A percentile compares a stretch with the other conserved stretches of the same genome.
phyloP scores from a whole-genome alignment of 2,888 invertebrate genomes.

The Omphaloscelis lunosa region DNA sequence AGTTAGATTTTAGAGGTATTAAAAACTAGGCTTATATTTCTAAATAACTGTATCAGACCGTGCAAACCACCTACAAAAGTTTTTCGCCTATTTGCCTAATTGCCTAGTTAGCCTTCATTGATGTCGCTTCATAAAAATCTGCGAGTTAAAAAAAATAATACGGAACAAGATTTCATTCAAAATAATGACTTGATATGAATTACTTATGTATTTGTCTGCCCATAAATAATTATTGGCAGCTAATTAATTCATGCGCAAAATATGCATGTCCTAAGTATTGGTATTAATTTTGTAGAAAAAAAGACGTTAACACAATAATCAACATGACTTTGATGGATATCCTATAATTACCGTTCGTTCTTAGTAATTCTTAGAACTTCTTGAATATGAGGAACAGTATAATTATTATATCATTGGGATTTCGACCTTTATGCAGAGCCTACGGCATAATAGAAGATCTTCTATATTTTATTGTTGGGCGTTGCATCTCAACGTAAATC shows the following conservation, averaged over 20 bases:
- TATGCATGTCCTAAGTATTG: neutral
- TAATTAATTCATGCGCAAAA: neutral
- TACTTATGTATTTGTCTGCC: conserved; percentile 6
- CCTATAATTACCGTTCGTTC: conserved; percentile 18
- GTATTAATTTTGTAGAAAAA: neutral
- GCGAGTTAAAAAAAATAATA: conserved; percentile 33
- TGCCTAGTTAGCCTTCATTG: conserved; percentile 73
- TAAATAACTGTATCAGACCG: neutral
- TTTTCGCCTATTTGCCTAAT: conserved; percentile 72
- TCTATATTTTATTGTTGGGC: conserved; percentile 50
- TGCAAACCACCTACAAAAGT: conserved; percentile 46
- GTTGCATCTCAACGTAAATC: conserved; percentile 54
- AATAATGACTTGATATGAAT: conserved; percentile 28
- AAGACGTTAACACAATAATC: neutral
- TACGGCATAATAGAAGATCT: neutral
- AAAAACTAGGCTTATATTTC: neutral
- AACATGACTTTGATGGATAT: conserved; percentile 28
- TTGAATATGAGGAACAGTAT: neutral
- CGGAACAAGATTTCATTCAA: conserved; percentile 24
- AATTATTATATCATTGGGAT: conserved; percentile 24
- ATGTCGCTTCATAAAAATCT: neutral
- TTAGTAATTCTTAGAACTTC: neutral
- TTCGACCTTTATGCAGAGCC: conserved; percentile 1
- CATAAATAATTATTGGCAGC: neutral
- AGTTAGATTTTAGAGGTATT: neutral